Evolutionary conservation across 2,797 vertebrate species (phyloP), one percentile per base, ranked within the genome.

Genomic region (Coracias cyanogaster): DNA sequence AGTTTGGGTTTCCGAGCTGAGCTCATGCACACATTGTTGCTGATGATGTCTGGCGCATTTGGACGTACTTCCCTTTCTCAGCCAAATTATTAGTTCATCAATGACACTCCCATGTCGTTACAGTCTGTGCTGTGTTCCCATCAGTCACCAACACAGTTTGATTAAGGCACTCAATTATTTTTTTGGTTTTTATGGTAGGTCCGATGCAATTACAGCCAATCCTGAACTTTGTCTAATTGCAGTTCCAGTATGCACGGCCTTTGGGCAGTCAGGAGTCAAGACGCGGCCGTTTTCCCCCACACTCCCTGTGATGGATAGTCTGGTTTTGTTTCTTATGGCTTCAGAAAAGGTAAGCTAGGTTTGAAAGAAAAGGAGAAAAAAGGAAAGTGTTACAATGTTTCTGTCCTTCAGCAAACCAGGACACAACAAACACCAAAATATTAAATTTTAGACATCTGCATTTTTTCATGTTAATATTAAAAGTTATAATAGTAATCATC

Each of bases 101-200:
- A 97, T 97, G 97, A 97, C 94, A 94, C 96, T 97, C 97, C 95
- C 96, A 96, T 96, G 96, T 97, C 95, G 66, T 90, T 97, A 97
- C 97, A 98, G 97, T 98, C 98, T 98, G 98, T 98, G 98, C 98
- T 99, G 98, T 97, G 97, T 98, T 98, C 98, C 98, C 94, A 93
- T 98, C 98, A 97, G 98, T 98, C 98, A 97, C 98, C 98, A 94
- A 98, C 98, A 98, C 97, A 98, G 98, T 98, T 98, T 98, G 96
- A 98, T 98, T 98, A 99, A 99, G 99, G 99, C 99, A 99, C 99
- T 98, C 98, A 93, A 99, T 99, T 99, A 98, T 98, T 99, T 98
- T 98, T 99, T 99, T 99, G 99, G 99, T 99, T 99, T 99, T 99
- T 98, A 99, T 99, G 99, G 99, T 98, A 99, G 99, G 98, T 99